A percentile compares a stretch with the other conserved stretches of the same genome.
phyloP scores from a whole-genome alignment of 2,113 vertebrate species.

The Argyrosomus japonicus region DNA sequence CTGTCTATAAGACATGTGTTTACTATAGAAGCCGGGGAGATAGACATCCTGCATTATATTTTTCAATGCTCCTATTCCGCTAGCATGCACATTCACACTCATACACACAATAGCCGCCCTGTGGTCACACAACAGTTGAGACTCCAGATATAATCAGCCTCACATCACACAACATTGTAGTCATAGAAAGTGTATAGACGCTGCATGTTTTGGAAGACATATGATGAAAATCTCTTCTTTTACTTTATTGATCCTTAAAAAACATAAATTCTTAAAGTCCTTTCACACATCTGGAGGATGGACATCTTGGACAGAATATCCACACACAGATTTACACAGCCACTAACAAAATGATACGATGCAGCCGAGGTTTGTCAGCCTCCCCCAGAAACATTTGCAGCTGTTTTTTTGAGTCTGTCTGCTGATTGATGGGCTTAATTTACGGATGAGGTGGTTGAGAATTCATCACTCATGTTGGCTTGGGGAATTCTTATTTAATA shows the following conservation, averaged over 20 bases:
- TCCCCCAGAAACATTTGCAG: neutral
- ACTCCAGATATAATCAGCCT: conserved; percentile 41
- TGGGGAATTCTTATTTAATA: conserved; percentile 12
- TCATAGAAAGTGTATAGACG: neutral
- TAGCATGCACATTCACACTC: neutral
- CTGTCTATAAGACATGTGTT: conserved; percentile 53
- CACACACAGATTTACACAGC: neutral
- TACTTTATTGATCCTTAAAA: neutral
- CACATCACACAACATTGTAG: conserved; percentile 23
- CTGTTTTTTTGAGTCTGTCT: conserved; percentile 26
- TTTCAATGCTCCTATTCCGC: conserved; percentile 17
- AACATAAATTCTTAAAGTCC: neutral
- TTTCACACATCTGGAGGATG: neutral
- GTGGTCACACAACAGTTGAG: conserved; percentile 15
- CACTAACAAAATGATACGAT: neutral
- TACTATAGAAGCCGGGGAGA: conserved; percentile 44
- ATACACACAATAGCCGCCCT: conserved; percentile 40
- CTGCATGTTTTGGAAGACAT: neutral
- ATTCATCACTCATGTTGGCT: conserved; percentile 3
- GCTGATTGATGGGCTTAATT: conserved; percentile 38
- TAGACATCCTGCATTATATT: conserved; percentile 54
- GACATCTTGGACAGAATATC: neutral
- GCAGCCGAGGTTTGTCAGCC: neutral
- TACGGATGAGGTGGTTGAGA: conserved; percentile 21
- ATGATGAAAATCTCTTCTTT: neutral